These are phyloP conservation scores for Agonopterix subpropinquella DNA, from an alignment of 2,888 invertebrate genomes.

Conservation along the genomic window DNA sequence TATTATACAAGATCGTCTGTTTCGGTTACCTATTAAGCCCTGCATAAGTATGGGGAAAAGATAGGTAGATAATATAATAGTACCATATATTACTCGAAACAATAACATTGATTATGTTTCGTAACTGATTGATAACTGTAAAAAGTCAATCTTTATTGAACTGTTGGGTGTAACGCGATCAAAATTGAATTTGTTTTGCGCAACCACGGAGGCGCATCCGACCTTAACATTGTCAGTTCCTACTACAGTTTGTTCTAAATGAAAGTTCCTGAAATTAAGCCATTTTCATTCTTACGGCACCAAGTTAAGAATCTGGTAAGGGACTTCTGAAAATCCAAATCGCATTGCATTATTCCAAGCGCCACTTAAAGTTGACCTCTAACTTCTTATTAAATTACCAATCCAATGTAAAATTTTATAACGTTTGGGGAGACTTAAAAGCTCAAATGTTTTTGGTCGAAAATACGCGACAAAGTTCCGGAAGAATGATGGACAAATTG, in stretches of 20 bases:
- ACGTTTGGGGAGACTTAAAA: constrained; percentile 8
- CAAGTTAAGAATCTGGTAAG: not conserved
- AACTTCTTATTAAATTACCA: no score
- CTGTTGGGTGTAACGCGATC: constrained; percentile 17
- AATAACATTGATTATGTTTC: no score
- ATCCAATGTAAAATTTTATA: not conserved
- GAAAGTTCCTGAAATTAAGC: not conserved
- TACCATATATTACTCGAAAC: no score
- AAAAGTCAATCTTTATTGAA: not conserved
- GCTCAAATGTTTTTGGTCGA: constrained; percentile 13
- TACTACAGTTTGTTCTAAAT: no score
- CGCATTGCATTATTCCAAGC: no score
- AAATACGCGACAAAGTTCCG: constrained; percentile 22
- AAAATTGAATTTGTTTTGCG: constrained; percentile 39
- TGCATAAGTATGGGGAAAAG: no score
- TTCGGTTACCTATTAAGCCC: no score
- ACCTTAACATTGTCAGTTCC: constrained; percentile 20
- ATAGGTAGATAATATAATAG: no score
- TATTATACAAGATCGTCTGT: no score
- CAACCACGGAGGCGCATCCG: constrained; percentile 28
- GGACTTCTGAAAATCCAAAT: no score
- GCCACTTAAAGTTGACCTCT: no score
- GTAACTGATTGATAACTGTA: no score
- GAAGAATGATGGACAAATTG: constrained; percentile 24
- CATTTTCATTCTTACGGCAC: not conserved